Evolutionary conservation across 2,888 invertebrate genomes (phyloP), one percentile per base, ranked within the genome.

Genomic region (Erebia palarica): DNA sequence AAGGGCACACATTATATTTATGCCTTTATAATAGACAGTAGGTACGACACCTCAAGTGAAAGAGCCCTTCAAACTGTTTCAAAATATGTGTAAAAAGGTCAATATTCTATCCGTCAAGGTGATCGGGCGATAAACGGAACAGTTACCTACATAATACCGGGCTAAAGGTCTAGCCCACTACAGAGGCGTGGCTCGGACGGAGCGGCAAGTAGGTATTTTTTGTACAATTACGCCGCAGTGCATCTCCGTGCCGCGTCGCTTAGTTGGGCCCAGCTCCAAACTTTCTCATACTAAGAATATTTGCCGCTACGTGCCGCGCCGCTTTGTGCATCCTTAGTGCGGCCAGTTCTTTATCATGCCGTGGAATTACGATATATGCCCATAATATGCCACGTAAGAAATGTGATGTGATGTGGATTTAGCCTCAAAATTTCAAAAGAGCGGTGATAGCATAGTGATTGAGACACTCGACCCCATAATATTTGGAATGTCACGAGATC

Each of bases 61-160:
- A 18, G 65, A 65, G 65, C 53, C 65, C 65, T 65, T 65, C 47
- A 65, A 65, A 65, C 18, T 8, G 65, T 65, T 65, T 65, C 65
- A 21, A 65, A 65, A 65, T 55, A 36, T 16, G 42, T 53, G 1
- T 53, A 11, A 53, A 63, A 55, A 65, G 65, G 65, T 65, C 65
- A 55, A 55, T 65, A 55, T 65, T 65, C 65, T 42, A 65, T 18
- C 53, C 65, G 18, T n/a, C 55, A 65, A 65, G 65, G 65, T 55
- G 55, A 65, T 55, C 53, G 9, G 11, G 16, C 18, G 42, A 47
- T 65, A 51, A 64, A 51, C 51, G n/a, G 64, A 53, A 27, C 13
- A 36, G 27, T 64, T 64, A 51, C 64, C 11, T 64, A 51, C 64
- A n/a, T 64, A 36, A 64, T 53, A n/a, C 16, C 10, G 13, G 18